Percentiles rank a stretch among this genome's conserved stretches.
Conservation (phyloP, 92 coral and sea anemone genomes). For the Diadumene lineata region DNA sequence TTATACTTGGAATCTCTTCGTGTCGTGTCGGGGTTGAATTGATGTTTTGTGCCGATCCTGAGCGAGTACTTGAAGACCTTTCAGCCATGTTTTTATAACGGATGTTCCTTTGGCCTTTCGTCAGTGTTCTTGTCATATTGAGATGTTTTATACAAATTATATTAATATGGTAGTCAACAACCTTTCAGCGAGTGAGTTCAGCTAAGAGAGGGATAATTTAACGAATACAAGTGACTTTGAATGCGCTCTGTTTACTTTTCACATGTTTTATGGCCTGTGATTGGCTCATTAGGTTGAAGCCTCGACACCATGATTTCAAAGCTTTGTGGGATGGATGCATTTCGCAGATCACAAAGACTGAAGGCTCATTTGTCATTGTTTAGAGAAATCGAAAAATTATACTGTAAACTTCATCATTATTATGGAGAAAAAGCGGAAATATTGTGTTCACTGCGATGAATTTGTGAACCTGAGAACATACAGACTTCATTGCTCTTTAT, state of each 20-base stretch:
- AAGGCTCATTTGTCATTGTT: background rate
- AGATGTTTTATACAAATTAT: background rate
- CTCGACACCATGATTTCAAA: background rate
- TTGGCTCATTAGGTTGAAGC: background rate
- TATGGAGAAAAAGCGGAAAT: conserved; percentile 4
- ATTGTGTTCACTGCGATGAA: conserved; percentile 8
- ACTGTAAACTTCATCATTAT: background rate
- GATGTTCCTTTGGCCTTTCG: background rate
- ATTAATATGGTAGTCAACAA: background rate
- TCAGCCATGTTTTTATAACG: too few relatives aligned
- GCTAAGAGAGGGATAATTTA: background rate
- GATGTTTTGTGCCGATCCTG: background rate
- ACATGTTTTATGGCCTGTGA: background rate
- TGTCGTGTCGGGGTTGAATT: background rate
- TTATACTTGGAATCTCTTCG: background rate
- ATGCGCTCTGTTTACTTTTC: background rate
- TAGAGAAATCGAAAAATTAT: background rate
- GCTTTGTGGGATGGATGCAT: background rate
- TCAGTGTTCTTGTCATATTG: background rate
- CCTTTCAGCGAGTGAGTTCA: background rate
- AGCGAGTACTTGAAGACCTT: background rate
- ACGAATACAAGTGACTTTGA: background rate
- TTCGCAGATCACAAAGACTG: background rate
- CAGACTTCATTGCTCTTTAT: conserved; percentile 10
- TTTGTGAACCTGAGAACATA: conserved; percentile 5